phyloP scores from a whole-genome alignment of 2,113 vertebrate genomes.

The Hystrix brachyura region DNA sequence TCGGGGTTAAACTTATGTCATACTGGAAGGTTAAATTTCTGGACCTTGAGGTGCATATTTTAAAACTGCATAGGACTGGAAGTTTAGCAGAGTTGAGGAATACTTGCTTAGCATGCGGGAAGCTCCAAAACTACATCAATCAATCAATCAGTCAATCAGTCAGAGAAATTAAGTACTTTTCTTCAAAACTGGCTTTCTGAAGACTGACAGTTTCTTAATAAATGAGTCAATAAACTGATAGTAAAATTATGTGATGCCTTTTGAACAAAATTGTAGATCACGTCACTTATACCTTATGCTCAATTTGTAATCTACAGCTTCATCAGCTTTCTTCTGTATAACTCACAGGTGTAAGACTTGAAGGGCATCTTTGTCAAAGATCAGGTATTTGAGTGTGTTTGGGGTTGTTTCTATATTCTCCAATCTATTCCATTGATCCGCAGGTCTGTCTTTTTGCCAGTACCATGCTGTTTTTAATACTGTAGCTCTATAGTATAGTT shows the following conservation, averaged over 20 bases:
- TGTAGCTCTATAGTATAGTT: no score
- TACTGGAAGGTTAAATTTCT: background rate
- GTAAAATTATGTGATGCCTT: background rate
- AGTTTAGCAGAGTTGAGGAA: background rate
- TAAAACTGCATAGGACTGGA: background rate
- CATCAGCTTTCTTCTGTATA: background rate
- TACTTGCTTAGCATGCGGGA: background rate
- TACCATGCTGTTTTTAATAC: no score
- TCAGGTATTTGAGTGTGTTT: no score
- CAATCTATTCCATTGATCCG: no score
- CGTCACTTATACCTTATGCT: constrained; percentile 22
- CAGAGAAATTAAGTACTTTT: background rate
- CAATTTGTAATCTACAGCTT: background rate
- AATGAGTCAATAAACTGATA: constrained; percentile 27
- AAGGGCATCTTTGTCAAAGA: no score
- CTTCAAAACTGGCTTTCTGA: constrained; percentile 35
- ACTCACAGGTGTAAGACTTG: background rate
- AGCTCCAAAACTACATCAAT: background rate
- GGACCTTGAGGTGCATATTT: background rate
- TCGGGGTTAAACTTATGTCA: background rate
- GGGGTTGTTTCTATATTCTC: no score
- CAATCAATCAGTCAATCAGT: background rate
- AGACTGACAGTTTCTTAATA: background rate
- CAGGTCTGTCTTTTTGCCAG: no score
- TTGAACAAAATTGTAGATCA: background rate